phyloP scores from a whole-genome alignment of 2,113 vertebrate species.

The Oriolus oriolus region DNA sequence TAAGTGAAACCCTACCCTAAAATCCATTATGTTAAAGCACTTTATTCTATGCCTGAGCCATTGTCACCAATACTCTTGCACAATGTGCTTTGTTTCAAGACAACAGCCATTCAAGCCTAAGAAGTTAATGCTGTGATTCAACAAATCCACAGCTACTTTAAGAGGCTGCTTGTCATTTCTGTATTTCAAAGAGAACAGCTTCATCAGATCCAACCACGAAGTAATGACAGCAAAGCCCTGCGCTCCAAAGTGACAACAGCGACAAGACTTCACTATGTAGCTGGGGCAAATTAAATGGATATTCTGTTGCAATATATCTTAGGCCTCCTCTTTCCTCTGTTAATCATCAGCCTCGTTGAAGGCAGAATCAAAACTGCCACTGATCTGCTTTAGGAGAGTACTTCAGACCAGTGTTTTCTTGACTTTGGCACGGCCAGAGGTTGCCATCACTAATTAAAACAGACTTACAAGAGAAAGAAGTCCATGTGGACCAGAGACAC shows the following conservation, averaged over 20 bases:
- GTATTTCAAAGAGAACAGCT: background rate
- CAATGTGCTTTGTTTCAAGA: conserved; percentile 20
- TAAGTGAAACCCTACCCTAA: conserved; percentile 17
- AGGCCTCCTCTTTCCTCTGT: background rate
- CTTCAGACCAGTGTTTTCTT: background rate
- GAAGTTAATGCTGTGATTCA: background rate
- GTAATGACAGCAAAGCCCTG: background rate
- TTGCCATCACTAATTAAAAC: background rate
- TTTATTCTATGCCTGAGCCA: conserved; percentile 18
- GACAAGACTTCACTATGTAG: background rate
- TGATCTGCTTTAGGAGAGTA: background rate
- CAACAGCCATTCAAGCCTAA: conserved; percentile 9
- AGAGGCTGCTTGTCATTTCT: background rate
- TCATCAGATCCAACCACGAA: background rate
- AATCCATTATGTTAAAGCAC: conserved; percentile 14
- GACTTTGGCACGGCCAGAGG: background rate
- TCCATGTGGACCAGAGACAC: background rate
- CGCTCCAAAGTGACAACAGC: background rate
- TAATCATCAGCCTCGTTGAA: background rate
- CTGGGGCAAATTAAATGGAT: background rate
- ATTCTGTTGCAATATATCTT: background rate
- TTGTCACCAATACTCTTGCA: conserved; percentile 19
- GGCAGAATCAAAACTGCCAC: background rate
- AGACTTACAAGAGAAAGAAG: background rate
- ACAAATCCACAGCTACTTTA: conserved; percentile 16